Conservation (phyloP, 1,140 invertebrate genomes). For the Harlomillsia oculata region DNA sequence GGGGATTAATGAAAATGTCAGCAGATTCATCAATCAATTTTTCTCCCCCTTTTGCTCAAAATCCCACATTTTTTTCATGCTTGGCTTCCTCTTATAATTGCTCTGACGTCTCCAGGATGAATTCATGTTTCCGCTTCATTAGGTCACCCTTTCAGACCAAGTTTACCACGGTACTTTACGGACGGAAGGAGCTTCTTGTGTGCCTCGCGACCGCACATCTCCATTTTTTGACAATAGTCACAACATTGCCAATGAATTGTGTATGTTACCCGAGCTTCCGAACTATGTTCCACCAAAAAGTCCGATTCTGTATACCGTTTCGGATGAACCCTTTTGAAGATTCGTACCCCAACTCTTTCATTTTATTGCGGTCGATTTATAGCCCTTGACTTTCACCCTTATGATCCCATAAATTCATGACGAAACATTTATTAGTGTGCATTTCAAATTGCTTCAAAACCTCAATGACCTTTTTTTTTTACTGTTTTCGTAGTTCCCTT, state of each 20-base stretch:
- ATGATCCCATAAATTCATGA: no score
- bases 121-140: slow-evolving; percentile 26
- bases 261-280: neutral
- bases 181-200: neutral
- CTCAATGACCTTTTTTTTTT: no score
- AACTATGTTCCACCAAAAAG: neutral
- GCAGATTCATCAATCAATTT: slow-evolving; percentile 29
- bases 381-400: no score
- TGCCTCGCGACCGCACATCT: neutral
- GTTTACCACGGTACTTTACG: neutral
- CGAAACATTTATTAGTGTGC: no score
- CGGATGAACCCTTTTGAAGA: no score
- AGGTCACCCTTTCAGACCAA: slow-evolving; percentile 15
- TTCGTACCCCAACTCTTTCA: no score
- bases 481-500: no score
- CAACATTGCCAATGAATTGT: neutral
- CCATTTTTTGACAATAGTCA: neutral
- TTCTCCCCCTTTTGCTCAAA: neutral
- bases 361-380: no score
- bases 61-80: slow-evolving; percentile 29
- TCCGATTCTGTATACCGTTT: no score
- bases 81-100: slow-evolving; percentile 23
- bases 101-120: neutral
- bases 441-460: no score
- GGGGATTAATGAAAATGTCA: slow-evolving; percentile 30